Conservation (phyloP, 2,888 invertebrate genomes). For the Marasmarcha lunaedactyla region DNA sequence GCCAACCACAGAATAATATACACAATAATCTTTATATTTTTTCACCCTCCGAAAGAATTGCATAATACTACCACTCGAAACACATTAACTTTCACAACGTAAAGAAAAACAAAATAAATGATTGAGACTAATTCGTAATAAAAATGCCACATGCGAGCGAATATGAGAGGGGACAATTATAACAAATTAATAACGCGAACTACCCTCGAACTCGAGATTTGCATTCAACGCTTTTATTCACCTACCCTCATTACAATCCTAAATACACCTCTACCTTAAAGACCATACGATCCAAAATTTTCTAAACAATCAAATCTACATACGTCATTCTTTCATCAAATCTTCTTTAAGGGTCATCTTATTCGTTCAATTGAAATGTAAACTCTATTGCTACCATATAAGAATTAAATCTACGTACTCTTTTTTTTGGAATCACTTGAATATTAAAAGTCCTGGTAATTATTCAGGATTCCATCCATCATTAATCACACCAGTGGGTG, state of each 20-base stretch:
- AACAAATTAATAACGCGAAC: conserved; percentile 67
- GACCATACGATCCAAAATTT: background rate
- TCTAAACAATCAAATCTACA: conserved; percentile 6
- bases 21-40: background rate
- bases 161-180: conserved; percentile 64
- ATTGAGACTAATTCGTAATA: conserved; percentile 68
- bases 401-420: conserved; percentile 21
- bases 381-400: conserved; percentile 25
- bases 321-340: conserved; percentile 25
- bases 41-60: background rate
- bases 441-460: conserved; percentile 71
- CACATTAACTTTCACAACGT: conserved; percentile 46
- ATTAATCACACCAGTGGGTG: conserved; percentile 64
- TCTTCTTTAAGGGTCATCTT: conserved; percentile 54
- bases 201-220: conserved; percentile 69
- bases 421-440: conserved; percentile 53
- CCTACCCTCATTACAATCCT: conserved; percentile 20
- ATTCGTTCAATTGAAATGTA: conserved; percentile 23
- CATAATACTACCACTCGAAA: conserved; percentile 34
- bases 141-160: conserved; percentile 69
- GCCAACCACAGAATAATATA: background rate
- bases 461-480: conserved; percentile 71
- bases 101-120: conserved; percentile 69
- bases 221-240: conserved; percentile 61
- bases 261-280: background rate